A percentile compares a stretch with the other conserved stretches of the same genome.
Evolutionary conservation across 2,113 vertebrate species (phyloP).

Genomic region (Galbula dea): DNA sequence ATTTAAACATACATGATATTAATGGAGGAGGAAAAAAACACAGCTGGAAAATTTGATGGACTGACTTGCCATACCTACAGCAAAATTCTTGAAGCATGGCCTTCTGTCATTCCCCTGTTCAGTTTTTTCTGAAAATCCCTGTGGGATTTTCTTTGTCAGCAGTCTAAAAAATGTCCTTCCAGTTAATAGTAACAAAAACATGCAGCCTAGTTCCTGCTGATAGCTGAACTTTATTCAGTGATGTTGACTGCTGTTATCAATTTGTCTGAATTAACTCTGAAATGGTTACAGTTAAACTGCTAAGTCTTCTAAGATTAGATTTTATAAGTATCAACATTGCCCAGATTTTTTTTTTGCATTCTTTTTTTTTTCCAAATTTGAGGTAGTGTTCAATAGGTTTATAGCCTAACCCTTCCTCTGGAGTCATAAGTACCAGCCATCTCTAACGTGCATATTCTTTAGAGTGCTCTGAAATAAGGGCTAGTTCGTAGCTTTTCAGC

Average conservation of each 20-base stretch:
- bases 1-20: not conserved
- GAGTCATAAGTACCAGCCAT: not conserved
- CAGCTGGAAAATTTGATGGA: not conserved
- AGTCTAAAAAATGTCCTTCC: not conserved
- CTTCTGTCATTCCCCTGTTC: not conserved
- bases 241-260: not conserved
- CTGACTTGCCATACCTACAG: not conserved
- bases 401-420: not conserved
- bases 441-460: not conserved
- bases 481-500: not conserved
- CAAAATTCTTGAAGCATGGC: not conserved
- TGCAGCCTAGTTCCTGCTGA: not conserved
- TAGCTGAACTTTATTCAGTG: not conserved
- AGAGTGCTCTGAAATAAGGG: not conserved
- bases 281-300: not conserved
- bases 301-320: not conserved
- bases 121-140: too few species aligned
- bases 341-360: not conserved
- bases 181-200: not conserved
- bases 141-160: not conserved
- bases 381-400: not conserved
- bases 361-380: not conserved
- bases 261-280: not conserved
- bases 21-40: accelerated
- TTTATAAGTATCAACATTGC: not conserved